A percentile compares a stretch with the other conserved stretches of the same genome.
phyloP scores from a whole-genome alignment of 2,113 vertebrate genomes.

The Forbesichthys agassizii region DNA sequence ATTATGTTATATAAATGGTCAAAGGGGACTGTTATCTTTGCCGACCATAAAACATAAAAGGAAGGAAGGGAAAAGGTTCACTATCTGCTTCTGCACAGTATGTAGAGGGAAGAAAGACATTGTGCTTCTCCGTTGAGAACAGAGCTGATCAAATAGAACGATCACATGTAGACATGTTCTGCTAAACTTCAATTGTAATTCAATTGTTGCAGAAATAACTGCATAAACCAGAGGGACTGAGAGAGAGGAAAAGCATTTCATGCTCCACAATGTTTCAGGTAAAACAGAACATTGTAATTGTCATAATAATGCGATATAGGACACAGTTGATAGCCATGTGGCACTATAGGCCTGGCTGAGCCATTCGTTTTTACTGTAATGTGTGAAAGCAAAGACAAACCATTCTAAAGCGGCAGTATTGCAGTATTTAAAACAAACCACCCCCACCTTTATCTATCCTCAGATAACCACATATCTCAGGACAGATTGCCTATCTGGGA shows the following conservation, averaged over 20 bases:
- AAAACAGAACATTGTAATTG: too few species aligned
- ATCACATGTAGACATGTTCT: constrained; percentile 49
- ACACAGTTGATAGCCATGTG: constrained; percentile 39
- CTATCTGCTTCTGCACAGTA: constrained; percentile 17
- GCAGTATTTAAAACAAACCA: constrained; percentile 21
- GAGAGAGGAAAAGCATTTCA: too few species aligned
- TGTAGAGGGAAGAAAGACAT: background rate
- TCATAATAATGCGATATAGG: constrained; percentile 17
- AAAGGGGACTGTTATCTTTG: too few species aligned
- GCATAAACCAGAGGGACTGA: constrained; percentile 11
- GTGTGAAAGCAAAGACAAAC: constrained; percentile 53
- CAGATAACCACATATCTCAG: constrained; percentile 43
- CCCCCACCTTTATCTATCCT: constrained; percentile 55
- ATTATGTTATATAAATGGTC: too few species aligned
- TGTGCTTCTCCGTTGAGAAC: constrained; percentile 13
- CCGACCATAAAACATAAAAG: constrained; percentile 24
- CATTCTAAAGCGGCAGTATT: constrained; percentile 29
- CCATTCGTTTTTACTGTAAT: constrained; percentile 32
- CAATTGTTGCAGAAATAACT: constrained; percentile 42
- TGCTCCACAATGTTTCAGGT: too few species aligned
- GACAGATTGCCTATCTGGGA: constrained; percentile 45
- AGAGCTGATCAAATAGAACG: constrained; percentile 55
- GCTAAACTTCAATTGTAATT: constrained; percentile 21
- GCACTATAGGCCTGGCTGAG: constrained; percentile 9
- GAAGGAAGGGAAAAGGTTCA: constrained; percentile 39